A percentile compares a stretch with the other conserved stretches of the same genome.
Evolutionary conservation across 2,113 vertebrate species (phyloP).

Genomic region (Gadus chalcogrammus): DNA sequence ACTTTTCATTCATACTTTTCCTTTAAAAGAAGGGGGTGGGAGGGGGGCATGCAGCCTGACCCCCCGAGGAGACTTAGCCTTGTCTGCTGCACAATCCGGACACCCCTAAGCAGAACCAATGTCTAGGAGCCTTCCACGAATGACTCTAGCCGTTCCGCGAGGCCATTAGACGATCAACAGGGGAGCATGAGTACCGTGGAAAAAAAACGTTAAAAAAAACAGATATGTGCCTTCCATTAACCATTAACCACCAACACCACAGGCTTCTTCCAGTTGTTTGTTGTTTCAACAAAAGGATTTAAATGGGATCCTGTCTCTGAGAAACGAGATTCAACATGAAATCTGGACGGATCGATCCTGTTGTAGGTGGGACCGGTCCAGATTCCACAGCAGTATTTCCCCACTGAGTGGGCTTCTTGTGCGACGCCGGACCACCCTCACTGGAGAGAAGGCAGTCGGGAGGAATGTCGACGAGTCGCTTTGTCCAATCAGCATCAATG

Average conservation of each 20-base stretch:
- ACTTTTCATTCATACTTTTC: background rate
- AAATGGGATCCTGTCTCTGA: constrained; percentile 10
- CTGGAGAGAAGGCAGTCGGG: too few species aligned
- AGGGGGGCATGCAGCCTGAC: too few species aligned
- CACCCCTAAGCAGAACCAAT: background rate
- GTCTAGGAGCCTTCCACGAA: constrained; percentile 30
- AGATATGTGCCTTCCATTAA: constrained; percentile 32
- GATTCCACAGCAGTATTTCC: too few species aligned
- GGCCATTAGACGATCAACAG: constrained; percentile 34
- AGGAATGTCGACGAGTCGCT: too few species aligned
- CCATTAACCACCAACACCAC: constrained; percentile 28
- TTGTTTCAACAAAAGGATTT: constrained; percentile 10
- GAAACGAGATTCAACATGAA: constrained; percentile 5
- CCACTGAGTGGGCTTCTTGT: too few species aligned
- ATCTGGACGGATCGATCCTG: too few species aligned
- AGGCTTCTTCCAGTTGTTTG: constrained; percentile 22
- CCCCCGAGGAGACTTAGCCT: too few species aligned
- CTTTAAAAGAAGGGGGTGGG: too few species aligned
- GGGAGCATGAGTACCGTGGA: constrained; percentile 41
- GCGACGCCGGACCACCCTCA: too few species aligned
- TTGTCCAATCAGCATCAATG: too few species aligned
- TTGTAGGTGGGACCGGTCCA: too few species aligned
- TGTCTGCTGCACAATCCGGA: too few species aligned
- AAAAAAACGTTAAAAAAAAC: constrained; percentile 42
- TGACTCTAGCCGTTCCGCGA: constrained; percentile 39